phyloP scores from a whole-genome alignment of 2,888 invertebrate species.

The Chloroclystis v-ata region DNA sequence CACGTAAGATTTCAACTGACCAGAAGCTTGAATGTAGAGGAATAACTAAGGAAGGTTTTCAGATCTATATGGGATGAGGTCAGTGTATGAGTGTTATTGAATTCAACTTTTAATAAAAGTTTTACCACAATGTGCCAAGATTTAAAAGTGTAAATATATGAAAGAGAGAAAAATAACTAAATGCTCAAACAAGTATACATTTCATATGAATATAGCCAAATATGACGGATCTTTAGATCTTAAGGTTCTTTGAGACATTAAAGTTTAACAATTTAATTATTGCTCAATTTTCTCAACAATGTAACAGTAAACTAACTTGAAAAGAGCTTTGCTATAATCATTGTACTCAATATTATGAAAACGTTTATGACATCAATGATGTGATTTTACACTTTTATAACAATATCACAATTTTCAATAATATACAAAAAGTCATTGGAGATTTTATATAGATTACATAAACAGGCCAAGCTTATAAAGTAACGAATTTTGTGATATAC shows the following conservation, averaged over 20 bases:
- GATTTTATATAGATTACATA: constrained; percentile 62
- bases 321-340: constrained; percentile 12
- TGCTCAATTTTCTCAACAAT: constrained; percentile 18
- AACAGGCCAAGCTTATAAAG: constrained; percentile 73
- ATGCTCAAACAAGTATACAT: background rate
- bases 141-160: constrained; percentile 27
- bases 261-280: constrained; percentile 16
- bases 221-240: no score
- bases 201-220: background rate
- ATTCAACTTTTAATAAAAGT: constrained; percentile 19
- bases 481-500: constrained; percentile 62
- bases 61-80: background rate
- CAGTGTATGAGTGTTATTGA: constrained; percentile 14
- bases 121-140: constrained; percentile 30
- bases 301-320: constrained; percentile 14
- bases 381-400: constrained; percentile 64
- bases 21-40: background rate
- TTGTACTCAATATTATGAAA: constrained; percentile 23
- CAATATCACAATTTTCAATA: constrained; percentile 79
- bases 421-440: constrained; percentile 73
- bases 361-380: constrained; percentile 59
- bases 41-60: background rate
- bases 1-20: constrained; percentile 1
- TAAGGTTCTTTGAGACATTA: no score
- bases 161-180: constrained; percentile 1